Conservation (phyloP, 2,888 invertebrate species). For the Drepanosiphum platanoidis region DNA sequence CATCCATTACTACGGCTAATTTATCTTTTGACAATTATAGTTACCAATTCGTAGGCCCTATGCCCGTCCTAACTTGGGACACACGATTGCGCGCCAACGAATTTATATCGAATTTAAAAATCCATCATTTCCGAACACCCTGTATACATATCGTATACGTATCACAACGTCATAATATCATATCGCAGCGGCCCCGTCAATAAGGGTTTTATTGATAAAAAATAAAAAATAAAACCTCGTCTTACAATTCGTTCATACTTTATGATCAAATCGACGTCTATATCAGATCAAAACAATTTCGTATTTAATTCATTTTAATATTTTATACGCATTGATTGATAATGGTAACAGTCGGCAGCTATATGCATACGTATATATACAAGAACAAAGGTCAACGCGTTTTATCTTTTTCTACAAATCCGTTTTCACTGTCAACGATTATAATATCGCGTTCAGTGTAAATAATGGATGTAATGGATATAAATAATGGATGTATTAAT, state of each 20-base stretch:
- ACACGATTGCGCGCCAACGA: too few species aligned
- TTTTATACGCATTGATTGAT: not conserved
- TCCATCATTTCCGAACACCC: not conserved
- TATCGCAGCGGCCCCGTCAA: not conserved
- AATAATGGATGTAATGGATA: not conserved
- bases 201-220: not conserved
- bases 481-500: not conserved
- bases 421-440: constrained; percentile 3
- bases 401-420: not conserved
- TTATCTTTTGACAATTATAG: too few species aligned
- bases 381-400: not conserved
- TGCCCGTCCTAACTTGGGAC: too few species aligned
- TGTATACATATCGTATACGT: not conserved
- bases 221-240: too few species aligned
- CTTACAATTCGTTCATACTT: not conserved
- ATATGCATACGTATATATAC: too few species aligned
- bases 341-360: not conserved
- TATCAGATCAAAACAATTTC: not conserved
- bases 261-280: not conserved
- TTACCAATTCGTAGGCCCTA: too few species aligned
- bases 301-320: not conserved
- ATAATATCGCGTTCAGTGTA: not conserved
- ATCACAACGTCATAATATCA: not conserved
- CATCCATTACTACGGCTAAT: too few species aligned
- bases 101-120: too few species aligned